Percentiles rank a stretch among this genome's conserved stretches.
Evolutionary conservation across 2,797 vertebrate genomes (phyloP).

Genomic region (Manis javanica): DNA sequence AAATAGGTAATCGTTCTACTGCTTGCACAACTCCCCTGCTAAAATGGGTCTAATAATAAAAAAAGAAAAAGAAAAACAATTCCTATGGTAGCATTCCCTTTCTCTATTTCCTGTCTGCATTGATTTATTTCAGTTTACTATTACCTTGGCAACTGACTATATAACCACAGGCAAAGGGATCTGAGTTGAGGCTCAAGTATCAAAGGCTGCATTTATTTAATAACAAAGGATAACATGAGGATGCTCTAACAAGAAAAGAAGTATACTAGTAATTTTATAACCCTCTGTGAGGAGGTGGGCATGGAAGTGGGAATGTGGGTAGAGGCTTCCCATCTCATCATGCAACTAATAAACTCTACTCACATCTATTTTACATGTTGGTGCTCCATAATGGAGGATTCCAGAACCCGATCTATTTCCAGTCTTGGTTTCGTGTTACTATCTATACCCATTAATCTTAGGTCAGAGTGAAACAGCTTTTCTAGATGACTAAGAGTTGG

Average conservation of each 20-base stretch:
- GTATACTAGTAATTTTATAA: neutral
- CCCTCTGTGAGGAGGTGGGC: neutral
- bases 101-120: neutral
- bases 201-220: neutral
- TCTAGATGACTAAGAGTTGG: slow-evolving; percentile 69
- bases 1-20: neutral
- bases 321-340: neutral
- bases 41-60: neutral
- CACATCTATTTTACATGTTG: slow-evolving; percentile 2
- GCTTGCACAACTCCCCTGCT: neutral
- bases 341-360: neutral
- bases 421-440: slow-evolving; percentile 57
- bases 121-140: slow-evolving; percentile 16
- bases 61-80: neutral
- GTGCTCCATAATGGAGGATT: neutral
- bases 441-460: slow-evolving; percentile 64
- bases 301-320: neutral
- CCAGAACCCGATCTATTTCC: slow-evolving; percentile 51
- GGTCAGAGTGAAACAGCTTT: slow-evolving; percentile 57
- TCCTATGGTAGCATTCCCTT: neutral
- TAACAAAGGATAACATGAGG: slow-evolving; percentile 6
- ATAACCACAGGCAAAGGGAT: neutral
- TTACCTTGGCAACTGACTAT: slow-evolving; percentile 25
- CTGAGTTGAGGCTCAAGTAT: neutral
- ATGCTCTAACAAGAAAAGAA: neutral